Conservation (phyloP, 2,797 vertebrate species). For the Alectoris magna region DNA sequence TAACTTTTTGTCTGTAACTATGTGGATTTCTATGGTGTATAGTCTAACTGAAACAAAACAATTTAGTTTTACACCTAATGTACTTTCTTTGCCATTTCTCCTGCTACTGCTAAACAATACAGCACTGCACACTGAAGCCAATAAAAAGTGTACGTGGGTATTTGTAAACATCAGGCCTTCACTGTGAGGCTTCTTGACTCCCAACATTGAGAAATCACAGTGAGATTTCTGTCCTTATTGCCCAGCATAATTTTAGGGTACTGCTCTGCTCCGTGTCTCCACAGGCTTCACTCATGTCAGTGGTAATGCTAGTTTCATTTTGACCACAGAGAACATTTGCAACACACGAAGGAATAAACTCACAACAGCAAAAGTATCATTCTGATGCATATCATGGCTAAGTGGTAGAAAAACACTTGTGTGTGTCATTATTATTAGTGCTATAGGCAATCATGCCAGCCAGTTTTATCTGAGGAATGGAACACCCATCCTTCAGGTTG, state of each 20-base stretch:
- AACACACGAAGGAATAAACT: neutral
- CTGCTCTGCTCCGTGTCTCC: neutral
- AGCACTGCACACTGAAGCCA: neutral
- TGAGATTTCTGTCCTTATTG: neutral
- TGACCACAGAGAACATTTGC: neutral
- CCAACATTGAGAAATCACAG: neutral
- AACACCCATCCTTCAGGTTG: neutral
- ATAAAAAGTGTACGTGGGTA: neutral
- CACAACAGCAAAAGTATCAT: neutral
- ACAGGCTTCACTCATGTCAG: fast-evolving
- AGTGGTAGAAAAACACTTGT: neutral
- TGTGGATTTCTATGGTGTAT: neutral
- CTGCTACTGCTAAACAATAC: neutral
- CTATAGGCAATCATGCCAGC: neutral
- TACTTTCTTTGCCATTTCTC: neutral
- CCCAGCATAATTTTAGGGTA: too few species aligned
- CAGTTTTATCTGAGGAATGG: neutral
- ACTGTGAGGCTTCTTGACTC: neutral
- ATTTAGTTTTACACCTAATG: neutral
- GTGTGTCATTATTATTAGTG: neutral
- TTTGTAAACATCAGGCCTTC: neutral
- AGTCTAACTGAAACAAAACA: neutral
- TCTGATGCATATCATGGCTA: neutral
- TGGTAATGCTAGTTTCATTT: neutral
- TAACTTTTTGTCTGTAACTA: neutral